Percentiles rank a stretch among this genome's conserved stretches.
phyloP scores from a whole-genome alignment of 2,797 vertebrate species.

The Notolabrus celidotus region DNA sequence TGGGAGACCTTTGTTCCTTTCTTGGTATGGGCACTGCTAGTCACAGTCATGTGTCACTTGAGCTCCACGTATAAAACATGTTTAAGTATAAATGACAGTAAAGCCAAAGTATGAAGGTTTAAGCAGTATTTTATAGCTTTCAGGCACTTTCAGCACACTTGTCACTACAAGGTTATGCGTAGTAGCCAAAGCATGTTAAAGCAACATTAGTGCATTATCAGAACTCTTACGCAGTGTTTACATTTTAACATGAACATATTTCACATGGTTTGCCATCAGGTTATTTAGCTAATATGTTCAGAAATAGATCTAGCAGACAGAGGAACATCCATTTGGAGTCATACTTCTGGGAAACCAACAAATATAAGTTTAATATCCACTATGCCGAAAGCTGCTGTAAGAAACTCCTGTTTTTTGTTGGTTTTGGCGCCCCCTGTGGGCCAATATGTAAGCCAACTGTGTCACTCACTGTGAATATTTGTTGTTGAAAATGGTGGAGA shows the following conservation, averaged over 20 bases:
- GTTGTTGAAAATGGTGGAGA: too few relatives aligned
- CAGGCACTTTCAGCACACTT: slow-evolving; percentile 11
- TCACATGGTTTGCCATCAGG: neutral
- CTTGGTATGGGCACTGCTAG: neutral
- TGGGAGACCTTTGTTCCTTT: neutral
- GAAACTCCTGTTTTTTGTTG: too few relatives aligned
- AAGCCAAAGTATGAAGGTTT: neutral
- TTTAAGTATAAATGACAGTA: neutral
- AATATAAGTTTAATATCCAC: too few relatives aligned
- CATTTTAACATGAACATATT: neutral
- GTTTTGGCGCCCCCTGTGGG: too few relatives aligned
- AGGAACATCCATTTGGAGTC: too few relatives aligned
- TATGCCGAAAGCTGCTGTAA: too few relatives aligned
- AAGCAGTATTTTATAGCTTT: slow-evolving; percentile 1
- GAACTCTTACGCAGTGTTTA: neutral
- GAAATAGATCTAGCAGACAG: too few relatives aligned
- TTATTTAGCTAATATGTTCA: neutral
- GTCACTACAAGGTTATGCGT: neutral
- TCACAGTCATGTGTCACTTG: slow-evolving; percentile 11
- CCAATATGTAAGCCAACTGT: too few relatives aligned
- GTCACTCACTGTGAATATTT: too few relatives aligned
- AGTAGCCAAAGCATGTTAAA: neutral
- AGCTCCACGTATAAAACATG: neutral
- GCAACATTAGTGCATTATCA: neutral
- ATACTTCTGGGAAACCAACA: too few relatives aligned